Evolutionary conservation across 2,113 vertebrate species (phyloP), one percentile per base, ranked within the genome.

Genomic region (Malurus alboscapulatus): DNA sequence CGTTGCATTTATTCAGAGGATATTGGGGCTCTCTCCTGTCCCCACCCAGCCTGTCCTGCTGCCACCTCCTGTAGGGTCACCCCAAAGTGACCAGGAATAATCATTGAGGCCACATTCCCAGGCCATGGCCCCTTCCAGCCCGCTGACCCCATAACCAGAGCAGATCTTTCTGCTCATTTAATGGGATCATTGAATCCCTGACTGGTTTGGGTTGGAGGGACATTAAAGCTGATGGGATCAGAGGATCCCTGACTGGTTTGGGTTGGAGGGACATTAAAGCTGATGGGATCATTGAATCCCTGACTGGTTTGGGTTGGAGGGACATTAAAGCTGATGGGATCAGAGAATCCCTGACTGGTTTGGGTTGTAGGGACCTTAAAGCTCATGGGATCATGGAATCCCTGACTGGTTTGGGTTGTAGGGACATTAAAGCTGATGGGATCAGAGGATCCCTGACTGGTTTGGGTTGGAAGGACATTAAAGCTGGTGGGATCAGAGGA

Each of bases 101-200:
- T 8, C 1, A 0, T 1, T 7, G 11, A 8, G 2, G 3, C 32
- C 9, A 5, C 14, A 44, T 24, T 75, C 34, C 65, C 69, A 40
- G 57, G 22, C 26, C 53, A 20, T 13, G 20, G 3, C 14, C 22
- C 65, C 0, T 17, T 7, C 10, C 61, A 29, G 29, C 45, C 26
- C 18, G 1, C 24, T 13, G 20, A 3, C 14, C 22, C 65, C 0
- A 0, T 4, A 16, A 5, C 32, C 2, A 17, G 25, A 9, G 2
- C 13, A 55, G 17, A 10, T 1, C 44, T 17, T 32, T 1, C 1
- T 0, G 2, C 15, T n/a, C 25, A 1, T 30, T 8, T n/a, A 8
- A 2, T 24, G 68, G 45, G 19, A 53, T 34, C 61, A 10, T 14
- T 1, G 68, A 9, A n/a, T 8, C 36, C 69, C 53, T 53, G 7